These are phyloP conservation scores for Hypocryptadius cinnamomeus DNA, from an alignment of 2,113 vertebrate genomes.

Conservation along the genomic window DNA sequence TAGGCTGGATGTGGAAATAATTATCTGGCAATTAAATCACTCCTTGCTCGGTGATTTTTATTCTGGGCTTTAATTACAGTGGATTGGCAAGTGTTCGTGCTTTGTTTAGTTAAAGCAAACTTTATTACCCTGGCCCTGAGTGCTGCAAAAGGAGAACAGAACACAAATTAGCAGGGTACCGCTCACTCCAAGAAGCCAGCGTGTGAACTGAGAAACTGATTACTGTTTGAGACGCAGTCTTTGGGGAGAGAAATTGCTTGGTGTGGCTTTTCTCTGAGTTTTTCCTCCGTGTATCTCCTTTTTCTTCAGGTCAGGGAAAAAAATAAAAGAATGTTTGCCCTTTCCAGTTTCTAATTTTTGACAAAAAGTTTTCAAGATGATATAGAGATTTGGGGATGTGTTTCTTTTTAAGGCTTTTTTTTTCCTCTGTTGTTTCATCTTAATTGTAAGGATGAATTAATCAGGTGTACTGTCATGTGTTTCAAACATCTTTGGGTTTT, in stretches of 20 bases:
- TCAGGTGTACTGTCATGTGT: neutral
- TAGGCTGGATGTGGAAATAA: conserved; percentile 32
- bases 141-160: conserved; percentile 20
- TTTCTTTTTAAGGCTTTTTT: neutral
- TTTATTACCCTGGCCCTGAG: conserved; percentile 21
- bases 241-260: neutral
- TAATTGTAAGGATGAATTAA: neutral
- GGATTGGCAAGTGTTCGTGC: conserved; percentile 51
- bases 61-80: conserved; percentile 36
- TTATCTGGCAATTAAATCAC: conserved; percentile 28
- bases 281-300: neutral
- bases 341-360: neutral
- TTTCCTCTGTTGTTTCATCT: neutral
- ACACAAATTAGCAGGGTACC: conserved; percentile 6
- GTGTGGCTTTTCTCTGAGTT: neutral
- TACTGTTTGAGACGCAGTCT: neutral
- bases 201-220: neutral
- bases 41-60: conserved; percentile 46
- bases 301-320: neutral
- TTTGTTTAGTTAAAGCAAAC: conserved; percentile 57
- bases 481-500: neutral
- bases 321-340: neutral
- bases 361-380: neutral
- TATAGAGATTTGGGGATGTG: neutral
- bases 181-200: neutral